Evolutionary conservation across 2,888 invertebrate genomes (phyloP), one percentile per base, ranked within the genome.

Genomic region (Drosophila anceps): DNA sequence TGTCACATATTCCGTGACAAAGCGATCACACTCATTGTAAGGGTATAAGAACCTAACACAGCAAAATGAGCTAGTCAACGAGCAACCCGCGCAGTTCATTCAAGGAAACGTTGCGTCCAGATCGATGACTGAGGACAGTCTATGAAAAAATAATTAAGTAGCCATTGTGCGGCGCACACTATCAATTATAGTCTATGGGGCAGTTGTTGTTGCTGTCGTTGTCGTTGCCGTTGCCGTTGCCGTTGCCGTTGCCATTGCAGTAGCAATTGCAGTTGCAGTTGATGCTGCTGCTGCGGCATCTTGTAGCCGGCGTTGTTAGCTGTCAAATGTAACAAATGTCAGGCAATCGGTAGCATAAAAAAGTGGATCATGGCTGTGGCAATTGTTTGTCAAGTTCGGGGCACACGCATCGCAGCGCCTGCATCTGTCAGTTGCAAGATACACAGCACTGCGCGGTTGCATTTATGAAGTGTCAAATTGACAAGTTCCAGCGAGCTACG

Each of bases 281-380:
- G 69, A 53, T 57, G 79, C 54, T 53, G 72, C 41, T 68, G 79
- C 76, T 65, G 74, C 68, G 72, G 84, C 79, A 79, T 89, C 85
- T 86, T 87, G 86, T 82, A 66, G 79, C 76, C 76, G 76, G 73
- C 88, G 80, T 87, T 87, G 87, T 90, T 87, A 83, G 83, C 88
- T 87, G 87, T 87, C 87, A 87, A 90, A 90, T 90, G 82, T 90
- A 87, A 87, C 87, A 87, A 87, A 87, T 87, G 88, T 87, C 87
- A 87, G 79, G 71, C 77, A 75, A 85, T 71, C 73, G 73, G 59
- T 48, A 60, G 46, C 57, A 66, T 58, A 73, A 82, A 77, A 78
- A 83, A 84, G 64, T 82, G 82, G 87, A 82, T 73, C 82, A 84
- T 50, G 78, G 72, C 69, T 84, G 73, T 60, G 53, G 69, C 87